Base-by-base conservation (phyloP, 1,140 invertebrate genomes). In the Philopotamus ludificatus region DNA sequence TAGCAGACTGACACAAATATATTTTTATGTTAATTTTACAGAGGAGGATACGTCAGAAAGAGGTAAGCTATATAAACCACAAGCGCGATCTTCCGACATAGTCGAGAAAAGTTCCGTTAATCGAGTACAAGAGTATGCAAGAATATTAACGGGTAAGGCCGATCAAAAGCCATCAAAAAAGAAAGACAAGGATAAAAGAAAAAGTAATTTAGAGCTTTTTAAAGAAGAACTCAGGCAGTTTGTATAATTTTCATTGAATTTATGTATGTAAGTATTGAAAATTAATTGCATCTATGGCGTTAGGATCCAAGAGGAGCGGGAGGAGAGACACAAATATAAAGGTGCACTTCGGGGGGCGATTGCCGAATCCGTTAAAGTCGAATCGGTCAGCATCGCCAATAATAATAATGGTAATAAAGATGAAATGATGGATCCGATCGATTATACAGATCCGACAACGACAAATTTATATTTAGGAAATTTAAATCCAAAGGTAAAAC, bases 391-490 rank as follows among this genome's bases (percentile, higher is more conserved):
- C 1, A 74, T 72, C 73, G n/a, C n/a, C n/a, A n/a, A n/a, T n/a
- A n/a, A n/a, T n/a, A n/a, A n/a, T n/a, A 34, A 34, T 34, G 0
- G 57, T 71, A 59, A 18, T 23, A 73, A 76, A 53, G 79, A 79
- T 66, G 72, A 73, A 68, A 77, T 76, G 71, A 70, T 79, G 0
- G 89, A 90, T n/a, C 93, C 91, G 8, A 94, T 93, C 79, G 94
- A 96, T 75, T 92, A 90, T 63, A 94, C 94, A 1, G 95, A 99
- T 84, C 95, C 95, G 47, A 95, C 90, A 72, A 99, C 97, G 2
- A 99, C 97, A 26, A 99, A 99, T 79, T 84, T 99, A 10, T 99
- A 99, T 77, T 81, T 99, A 42, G 95, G 95, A 61, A 99, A 99
- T 80, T 84, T 99, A 3, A 97, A 95, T 81, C 95, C 95, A 57